Conservation (phyloP, 2,113 vertebrate species). For the Meriones unguiculatus region DNA sequence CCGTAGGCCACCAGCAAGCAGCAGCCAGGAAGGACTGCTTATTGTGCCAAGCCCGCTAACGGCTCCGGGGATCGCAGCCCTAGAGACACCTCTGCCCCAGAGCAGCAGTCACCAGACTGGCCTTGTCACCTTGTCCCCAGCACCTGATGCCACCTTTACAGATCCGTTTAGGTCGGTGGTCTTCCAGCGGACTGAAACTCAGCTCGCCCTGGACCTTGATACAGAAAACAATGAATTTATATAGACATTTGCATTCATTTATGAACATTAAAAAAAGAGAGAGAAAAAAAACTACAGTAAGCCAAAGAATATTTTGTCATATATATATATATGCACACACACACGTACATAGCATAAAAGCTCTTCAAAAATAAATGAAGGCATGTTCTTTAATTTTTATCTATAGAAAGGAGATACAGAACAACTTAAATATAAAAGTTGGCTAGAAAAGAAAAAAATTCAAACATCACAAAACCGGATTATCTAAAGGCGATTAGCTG, state of each 20-base stretch:
- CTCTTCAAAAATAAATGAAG: background rate
- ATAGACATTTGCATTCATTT: background rate
- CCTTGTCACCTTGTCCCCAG: background rate
- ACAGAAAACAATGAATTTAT: conserved; percentile 31
- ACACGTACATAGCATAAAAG: background rate
- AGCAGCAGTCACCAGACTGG: background rate
- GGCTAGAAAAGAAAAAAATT: conserved; percentile 48
- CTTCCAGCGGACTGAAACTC: rapidly evolving
- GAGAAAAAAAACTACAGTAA: background rate
- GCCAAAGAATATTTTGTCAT: background rate
- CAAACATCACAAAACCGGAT: background rate
- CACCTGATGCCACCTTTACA: background rate
- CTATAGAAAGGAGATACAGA: conserved; percentile 2
- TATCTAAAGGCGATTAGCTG: conserved; percentile 15
- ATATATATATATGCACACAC: background rate
- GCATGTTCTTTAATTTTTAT: conserved; percentile 43
- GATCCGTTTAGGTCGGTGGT: background rate
- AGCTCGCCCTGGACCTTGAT: background rate
- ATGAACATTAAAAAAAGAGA: background rate
- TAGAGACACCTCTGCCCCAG: background rate
- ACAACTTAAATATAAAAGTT: conserved; percentile 58
- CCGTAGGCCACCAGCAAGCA: background rate
- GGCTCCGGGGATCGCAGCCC: too few species aligned
- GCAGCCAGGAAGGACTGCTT: background rate
- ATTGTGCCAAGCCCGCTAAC: background rate